phyloP scores from a whole-genome alignment of 1,140 invertebrate genomes.

The Bombus waltoni region DNA sequence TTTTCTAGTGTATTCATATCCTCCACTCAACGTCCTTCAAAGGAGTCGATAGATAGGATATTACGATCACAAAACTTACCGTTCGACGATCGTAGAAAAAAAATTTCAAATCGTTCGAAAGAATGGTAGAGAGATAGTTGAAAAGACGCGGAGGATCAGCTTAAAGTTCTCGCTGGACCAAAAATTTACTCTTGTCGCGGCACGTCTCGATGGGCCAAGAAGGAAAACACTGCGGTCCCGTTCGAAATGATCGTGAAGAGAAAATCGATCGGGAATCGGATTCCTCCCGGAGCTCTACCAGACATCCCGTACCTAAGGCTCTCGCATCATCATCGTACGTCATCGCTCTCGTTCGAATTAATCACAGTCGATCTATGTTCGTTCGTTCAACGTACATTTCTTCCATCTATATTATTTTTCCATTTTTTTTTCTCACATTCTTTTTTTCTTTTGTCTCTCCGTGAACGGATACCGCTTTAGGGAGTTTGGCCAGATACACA shows the following conservation, averaged over 20 bases:
- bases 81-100: not conserved
- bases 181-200: not conserved
- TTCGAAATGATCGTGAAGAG: slow-evolving; percentile 22
- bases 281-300: slow-evolving; percentile 57
- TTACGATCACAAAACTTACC: slow-evolving; percentile 17
- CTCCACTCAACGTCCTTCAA: not conserved
- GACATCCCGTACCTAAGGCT: slow-evolving; percentile 68
- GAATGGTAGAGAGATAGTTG: not conserved
- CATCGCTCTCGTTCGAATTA: slow-evolving; percentile 45
- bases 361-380: slow-evolving; percentile 17
- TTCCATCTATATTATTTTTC: not conserved
- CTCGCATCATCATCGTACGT: slow-evolving; percentile 16
- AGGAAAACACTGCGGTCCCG: slow-evolving; percentile 1
- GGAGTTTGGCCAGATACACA: slow-evolving; percentile 82
- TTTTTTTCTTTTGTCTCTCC: slow-evolving; percentile 57
- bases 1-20: slow-evolving; percentile 55
- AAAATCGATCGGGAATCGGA: not conserved
- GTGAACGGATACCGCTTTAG: slow-evolving; percentile 81
- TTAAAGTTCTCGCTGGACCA: not conserved
- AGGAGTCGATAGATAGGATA: slow-evolving; percentile 18
- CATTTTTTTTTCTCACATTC: slow-evolving; percentile 5
- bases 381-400: slow-evolving; percentile 26
- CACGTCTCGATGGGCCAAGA: not conserved
- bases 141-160: not conserved
- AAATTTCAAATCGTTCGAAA: slow-evolving; percentile 6